These are phyloP conservation scores for Saguinus imperator DNA, from an alignment of 2,113 vertebrate genomes.

Conservation along the genomic window DNA sequence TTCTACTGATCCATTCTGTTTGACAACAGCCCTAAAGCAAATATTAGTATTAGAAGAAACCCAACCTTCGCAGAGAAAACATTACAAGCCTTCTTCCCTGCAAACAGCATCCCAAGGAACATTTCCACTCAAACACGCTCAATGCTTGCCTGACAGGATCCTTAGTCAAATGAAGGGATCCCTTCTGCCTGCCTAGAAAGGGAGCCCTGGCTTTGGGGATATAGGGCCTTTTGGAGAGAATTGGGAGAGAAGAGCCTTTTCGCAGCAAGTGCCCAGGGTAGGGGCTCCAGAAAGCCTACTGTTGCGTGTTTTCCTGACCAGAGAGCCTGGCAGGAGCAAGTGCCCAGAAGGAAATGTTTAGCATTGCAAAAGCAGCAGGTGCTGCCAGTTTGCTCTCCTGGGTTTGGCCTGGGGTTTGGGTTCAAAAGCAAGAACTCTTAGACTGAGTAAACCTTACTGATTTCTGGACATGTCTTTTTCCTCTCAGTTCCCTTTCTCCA, in stretches of 20 bases:
- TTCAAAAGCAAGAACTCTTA: conserved; percentile 13
- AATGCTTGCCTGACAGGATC: neutral
- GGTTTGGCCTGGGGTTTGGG: conserved; percentile 1
- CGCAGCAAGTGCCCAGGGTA: neutral
- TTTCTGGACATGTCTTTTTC: neutral
- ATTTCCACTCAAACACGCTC: neutral
- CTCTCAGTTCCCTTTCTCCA: neutral
- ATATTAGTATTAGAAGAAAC: conserved; percentile 54
- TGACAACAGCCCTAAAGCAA: conserved; percentile 50
- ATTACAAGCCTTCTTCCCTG: neutral
- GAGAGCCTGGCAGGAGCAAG: neutral
- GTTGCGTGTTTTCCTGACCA: neutral
- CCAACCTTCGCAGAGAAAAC: conserved; percentile 46
- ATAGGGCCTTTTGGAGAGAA: neutral
- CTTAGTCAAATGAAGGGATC: neutral
- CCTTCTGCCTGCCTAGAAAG: neutral
- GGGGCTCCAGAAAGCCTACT: neutral
- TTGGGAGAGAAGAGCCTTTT: neutral
- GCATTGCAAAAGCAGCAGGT: neutral
- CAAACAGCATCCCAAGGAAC: conserved; percentile 1
- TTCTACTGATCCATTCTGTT: conserved; percentile 1
- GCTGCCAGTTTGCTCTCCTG: neutral
- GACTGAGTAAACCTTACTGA: neutral
- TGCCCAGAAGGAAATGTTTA: conserved; percentile 3
- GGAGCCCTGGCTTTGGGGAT: neutral